Percentiles rank a stretch among this genome's conserved stretches.
Conservation (phyloP, 2,113 vertebrate genomes). For the Epinephelus cyanopodus region DNA sequence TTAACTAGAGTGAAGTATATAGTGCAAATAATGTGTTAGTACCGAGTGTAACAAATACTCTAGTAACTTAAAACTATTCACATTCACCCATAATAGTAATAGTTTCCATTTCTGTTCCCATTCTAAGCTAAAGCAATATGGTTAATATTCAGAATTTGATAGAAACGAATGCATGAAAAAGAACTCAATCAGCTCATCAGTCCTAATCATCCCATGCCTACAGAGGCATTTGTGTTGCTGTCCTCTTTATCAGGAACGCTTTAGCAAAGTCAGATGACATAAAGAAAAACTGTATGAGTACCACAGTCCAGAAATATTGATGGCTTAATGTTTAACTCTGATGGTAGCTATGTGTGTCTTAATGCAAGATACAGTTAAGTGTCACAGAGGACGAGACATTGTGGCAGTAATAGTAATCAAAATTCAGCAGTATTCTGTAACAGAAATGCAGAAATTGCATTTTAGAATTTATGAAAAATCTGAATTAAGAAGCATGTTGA, state of each 20-base stretch:
- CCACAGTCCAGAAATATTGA: not conserved
- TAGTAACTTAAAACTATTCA: not conserved
- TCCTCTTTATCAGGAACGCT: not conserved
- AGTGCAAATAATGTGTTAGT: not conserved
- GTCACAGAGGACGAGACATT: not conserved
- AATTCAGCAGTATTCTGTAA: not conserved
- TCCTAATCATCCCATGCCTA: not conserved
- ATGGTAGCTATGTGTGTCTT: not conserved
- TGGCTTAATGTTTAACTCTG: conserved; percentile 37
- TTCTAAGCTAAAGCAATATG: not conserved
- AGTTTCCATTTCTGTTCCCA: not conserved
- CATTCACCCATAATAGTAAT: not conserved
- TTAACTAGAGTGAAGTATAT: not conserved
- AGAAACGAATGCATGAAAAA: too few species aligned
- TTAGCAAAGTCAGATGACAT: not conserved
- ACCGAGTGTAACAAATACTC: not conserved
- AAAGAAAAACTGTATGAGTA: not conserved
- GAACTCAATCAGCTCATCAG: not conserved
- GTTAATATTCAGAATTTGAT: not conserved
- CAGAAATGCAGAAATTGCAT: not conserved
- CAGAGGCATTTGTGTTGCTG: not conserved
- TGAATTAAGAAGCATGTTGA: not conserved
- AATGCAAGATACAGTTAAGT: not conserved
- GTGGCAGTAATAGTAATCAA: not conserved
- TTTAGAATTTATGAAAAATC: not conserved